phyloP scores from a whole-genome alignment of 2,113 vertebrate species.

The Alectura lathami region DNA sequence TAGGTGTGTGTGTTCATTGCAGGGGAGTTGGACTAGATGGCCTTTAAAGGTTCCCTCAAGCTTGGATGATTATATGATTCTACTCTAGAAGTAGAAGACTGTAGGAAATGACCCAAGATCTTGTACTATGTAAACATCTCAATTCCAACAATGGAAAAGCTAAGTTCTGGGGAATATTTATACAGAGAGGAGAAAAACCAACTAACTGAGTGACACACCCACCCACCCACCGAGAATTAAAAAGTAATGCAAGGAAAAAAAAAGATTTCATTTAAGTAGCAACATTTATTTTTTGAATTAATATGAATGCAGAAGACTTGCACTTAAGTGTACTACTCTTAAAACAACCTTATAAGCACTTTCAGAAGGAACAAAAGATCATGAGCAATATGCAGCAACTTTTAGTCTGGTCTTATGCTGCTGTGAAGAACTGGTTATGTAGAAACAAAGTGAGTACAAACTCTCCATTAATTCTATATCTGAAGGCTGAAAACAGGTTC shows the following conservation, averaged over 20 bases:
- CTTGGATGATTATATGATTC: too few species aligned
- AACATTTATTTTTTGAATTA: neutral
- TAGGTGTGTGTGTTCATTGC: too few species aligned
- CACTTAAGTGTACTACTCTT: neutral
- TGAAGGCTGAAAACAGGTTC: neutral
- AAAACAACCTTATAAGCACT: neutral
- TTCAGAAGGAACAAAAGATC: neutral
- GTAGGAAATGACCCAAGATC: neutral
- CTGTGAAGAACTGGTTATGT: neutral
- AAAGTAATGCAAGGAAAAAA: neutral
- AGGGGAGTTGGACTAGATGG: too few species aligned
- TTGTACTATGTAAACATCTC: neutral
- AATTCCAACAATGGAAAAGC: neutral
- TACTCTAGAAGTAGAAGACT: neutral
- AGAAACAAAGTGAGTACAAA: neutral
- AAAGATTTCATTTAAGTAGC: rapidly evolving
- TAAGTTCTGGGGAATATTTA: neutral
- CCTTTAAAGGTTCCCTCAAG: too few species aligned
- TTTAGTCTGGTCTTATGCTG: neutral
- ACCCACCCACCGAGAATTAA: neutral
- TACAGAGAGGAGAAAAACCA: neutral
- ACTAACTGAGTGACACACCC: neutral
- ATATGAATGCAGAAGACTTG: neutral
- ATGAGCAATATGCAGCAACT: neutral
- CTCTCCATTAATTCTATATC: neutral